Conservation (phyloP, 1,140 invertebrate genomes). For the Colletes latitarsis region DNA sequence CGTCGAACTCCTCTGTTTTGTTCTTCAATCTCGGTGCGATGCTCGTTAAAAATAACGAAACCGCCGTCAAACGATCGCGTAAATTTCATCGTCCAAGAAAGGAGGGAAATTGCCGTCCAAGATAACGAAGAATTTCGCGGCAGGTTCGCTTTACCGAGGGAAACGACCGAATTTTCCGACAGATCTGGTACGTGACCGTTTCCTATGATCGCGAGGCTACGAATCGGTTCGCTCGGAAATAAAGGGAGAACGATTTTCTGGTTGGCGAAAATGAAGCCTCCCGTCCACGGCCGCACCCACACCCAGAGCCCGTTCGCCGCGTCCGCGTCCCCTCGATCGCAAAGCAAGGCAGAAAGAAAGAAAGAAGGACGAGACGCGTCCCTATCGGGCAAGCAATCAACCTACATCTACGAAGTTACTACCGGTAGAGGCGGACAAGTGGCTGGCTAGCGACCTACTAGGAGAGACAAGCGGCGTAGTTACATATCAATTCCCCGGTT, state of each 20-base stretch:
- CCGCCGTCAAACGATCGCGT: not conserved
- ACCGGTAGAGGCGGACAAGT: slow-evolving; percentile 2
- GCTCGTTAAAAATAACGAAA: not conserved
- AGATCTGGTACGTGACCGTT: not conserved
- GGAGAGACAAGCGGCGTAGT: slow-evolving; percentile 32
- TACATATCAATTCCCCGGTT: slow-evolving; percentile 43
- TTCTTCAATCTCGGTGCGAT: not conserved
- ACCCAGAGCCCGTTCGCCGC: too few species aligned
- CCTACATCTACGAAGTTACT: slow-evolving; percentile 39
- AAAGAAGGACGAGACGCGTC: not conserved
- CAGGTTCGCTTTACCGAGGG: too few species aligned
- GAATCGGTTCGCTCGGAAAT: not conserved
- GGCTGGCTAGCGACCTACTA: slow-evolving; percentile 19
- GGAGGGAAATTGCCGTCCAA: not conserved
- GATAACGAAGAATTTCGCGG: not conserved
- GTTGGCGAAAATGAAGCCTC: slow-evolving; percentile 9
- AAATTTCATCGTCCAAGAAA: too few species aligned
- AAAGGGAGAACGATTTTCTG: slow-evolving; percentile 5
- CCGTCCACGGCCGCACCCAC: too few species aligned
- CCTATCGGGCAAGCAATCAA: slow-evolving; percentile 31
- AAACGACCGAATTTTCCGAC: not conserved
- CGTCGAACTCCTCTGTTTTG: not conserved
- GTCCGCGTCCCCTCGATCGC: not conserved
- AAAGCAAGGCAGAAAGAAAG: not conserved
- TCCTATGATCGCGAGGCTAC: not conserved